Conservation (phyloP, 2,797 vertebrate species). For the Hephaestus fuliginosus region DNA sequence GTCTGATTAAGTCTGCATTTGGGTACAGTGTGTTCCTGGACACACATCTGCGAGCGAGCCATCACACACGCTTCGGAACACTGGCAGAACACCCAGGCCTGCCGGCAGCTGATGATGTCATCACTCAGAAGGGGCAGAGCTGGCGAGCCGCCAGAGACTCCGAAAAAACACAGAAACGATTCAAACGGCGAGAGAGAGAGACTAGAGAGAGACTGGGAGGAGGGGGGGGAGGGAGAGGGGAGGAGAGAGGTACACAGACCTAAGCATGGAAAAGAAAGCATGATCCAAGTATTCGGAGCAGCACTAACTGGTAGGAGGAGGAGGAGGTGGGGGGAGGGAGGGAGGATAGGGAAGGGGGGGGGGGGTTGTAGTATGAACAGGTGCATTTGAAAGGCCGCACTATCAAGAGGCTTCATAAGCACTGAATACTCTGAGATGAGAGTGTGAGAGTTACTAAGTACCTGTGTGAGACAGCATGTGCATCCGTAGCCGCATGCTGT, state of each 20-base stretch:
- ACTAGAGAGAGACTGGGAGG: constrained; percentile 46
- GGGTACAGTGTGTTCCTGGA: constrained; percentile 99
- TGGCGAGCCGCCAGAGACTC: constrained; percentile 84
- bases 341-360: background rate
- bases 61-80: constrained; percentile 99
- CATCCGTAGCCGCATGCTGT: constrained; percentile 98
- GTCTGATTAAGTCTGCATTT: constrained; percentile 99
- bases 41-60: constrained; percentile 99
- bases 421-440: constrained; percentile 53
- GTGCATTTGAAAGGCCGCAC: constrained; percentile 76
- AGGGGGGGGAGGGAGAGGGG: constrained; percentile 38
- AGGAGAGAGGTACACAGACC: constrained; percentile 64
- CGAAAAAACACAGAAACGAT: constrained; percentile 79
- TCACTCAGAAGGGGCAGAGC: constrained; percentile 94
- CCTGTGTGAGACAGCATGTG: constrained; percentile 99
- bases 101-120: constrained; percentile 98
- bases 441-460: constrained; percentile 77
- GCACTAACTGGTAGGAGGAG: constrained; percentile 55
- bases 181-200: constrained; percentile 60
- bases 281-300: constrained; percentile 72
- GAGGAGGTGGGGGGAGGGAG: background rate
- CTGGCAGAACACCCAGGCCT: constrained; percentile 99
- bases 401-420: constrained; percentile 68
- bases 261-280: constrained; percentile 67
- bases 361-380: constrained; percentile 66